A percentile compares a stretch with the other conserved stretches of the same genome.
phyloP scores from a whole-genome alignment of 2,113 vertebrate species.

The Salvelinus sp. region DNA sequence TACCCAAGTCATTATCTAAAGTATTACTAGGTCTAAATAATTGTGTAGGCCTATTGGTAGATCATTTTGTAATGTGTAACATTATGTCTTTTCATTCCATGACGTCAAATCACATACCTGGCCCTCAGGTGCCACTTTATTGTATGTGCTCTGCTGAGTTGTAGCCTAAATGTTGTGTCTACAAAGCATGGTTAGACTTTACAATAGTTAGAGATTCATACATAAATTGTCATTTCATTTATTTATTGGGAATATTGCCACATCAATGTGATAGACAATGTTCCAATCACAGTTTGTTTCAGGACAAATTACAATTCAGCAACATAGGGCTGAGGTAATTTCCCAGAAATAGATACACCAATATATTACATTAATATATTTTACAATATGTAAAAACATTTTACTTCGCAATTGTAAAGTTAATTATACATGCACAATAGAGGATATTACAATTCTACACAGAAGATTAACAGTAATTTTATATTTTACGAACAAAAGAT shows the following conservation, averaged over 20 bases:
- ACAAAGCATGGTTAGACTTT: no score
- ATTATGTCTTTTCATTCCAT: no score
- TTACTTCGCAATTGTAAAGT: slow-evolving; percentile 35
- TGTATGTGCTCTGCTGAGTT: no score
- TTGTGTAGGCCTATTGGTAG: no score
- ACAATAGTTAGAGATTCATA: background rate
- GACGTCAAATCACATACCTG: no score
- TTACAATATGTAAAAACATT: slow-evolving; percentile 51
- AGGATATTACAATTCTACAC: slow-evolving; percentile 12
- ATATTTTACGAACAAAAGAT: slow-evolving; percentile 19
- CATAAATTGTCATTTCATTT: background rate
- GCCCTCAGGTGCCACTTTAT: no score
- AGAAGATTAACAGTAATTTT: slow-evolving; percentile 24
- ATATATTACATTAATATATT: slow-evolving; percentile 11
- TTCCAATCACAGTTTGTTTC: background rate
- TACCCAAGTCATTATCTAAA: no score
- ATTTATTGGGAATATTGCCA: slow-evolving; percentile 3
- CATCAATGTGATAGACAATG: slow-evolving; percentile 47
- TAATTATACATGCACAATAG: slow-evolving; percentile 19
- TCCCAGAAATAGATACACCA: background rate
- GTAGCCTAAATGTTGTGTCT: no score
- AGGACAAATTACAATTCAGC: background rate
- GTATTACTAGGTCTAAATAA: no score
- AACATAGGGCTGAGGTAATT: background rate
- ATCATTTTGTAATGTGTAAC: background rate